Evolutionary conservation across 2,797 vertebrate species (phyloP), one percentile per base, ranked within the genome.

Genomic region (Sorex maritimensis): DNA sequence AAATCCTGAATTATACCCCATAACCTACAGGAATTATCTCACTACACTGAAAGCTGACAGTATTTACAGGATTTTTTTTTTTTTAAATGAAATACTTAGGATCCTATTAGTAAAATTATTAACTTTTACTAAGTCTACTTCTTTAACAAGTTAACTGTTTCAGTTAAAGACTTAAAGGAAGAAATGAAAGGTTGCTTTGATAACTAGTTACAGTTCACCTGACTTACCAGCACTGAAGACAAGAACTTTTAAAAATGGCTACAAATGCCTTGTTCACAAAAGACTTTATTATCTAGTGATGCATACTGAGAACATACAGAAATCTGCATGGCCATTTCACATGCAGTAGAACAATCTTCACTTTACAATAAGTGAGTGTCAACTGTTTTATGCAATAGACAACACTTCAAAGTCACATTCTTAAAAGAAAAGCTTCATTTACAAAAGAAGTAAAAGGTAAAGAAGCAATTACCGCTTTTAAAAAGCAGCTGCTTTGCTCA

Each of bases 381-480:
- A 98, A 98, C 98, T 98, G 98, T 98, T 98, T 98, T 98, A 98
- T 98, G 98, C 98, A 98, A 98, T 98, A 98, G 98, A 98, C 98
- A 98, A 98, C 98, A 98, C 98, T 98, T 98, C 98, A 98, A 98
- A 98, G 98, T 98, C 98, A 98, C 98, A 98, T 98, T 98, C 98
- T 98, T 98, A 98, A 98, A 98, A 98, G 98, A 98, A 98, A 98
- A 98, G 98, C 96, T 98, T 98, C 97, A 98, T 98, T 98, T 99
- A 98, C 98, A 99, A 98, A 98, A 98, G 98, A 98, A 98, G 99
- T 98, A 98, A 98, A 98, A 98, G 98, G 98, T 99, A 99, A 99
- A 99, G 99, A 99, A 99, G 98, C 98, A 99, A 99, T 99, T 99
- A 99, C 99, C 98, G 98, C 99, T 99, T 98, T 98, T 98, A 99